phyloP scores from a whole-genome alignment of 64 coral and sea anemone species.

The Catalaphyllia jardinei region DNA sequence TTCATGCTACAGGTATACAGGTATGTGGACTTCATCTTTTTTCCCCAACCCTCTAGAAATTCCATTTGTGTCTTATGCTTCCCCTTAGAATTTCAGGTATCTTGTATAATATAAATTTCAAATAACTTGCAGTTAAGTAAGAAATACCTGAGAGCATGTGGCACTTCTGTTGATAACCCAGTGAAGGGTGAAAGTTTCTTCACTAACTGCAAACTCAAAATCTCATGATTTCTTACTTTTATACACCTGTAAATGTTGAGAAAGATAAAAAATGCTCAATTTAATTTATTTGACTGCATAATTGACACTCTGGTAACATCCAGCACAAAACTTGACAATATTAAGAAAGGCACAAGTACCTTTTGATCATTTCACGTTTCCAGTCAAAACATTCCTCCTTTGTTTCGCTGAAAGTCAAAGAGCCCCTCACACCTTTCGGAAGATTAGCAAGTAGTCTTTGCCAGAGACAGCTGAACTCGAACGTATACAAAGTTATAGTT shows the following conservation, averaged over 20 bases:
- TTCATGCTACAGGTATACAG: too few relatives aligned
- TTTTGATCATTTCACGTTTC: conserved; percentile 86
- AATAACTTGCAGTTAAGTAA: too few relatives aligned
- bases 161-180: conserved; percentile 55
- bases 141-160: conserved; percentile 62
- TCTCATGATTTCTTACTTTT: conserved; percentile 65
- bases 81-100: too few relatives aligned
- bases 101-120: not conserved
- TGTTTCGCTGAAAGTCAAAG: conserved; percentile 87
- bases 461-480: conserved; percentile 61
- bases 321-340: not conserved
- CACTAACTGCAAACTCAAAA: conserved; percentile 38
- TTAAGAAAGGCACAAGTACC: conserved; percentile 18
- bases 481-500: not conserved
- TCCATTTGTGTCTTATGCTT: too few relatives aligned
- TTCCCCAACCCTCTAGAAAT: too few relatives aligned
- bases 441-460: conserved; percentile 55
- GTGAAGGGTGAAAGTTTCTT: conserved; percentile 59
- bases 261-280: too few relatives aligned
- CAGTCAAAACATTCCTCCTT: conserved; percentile 72
- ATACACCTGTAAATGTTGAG: conserved; percentile 43
- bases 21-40: too few relatives aligned
- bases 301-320: not conserved
- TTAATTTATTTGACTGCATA: not conserved
- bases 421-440: conserved; percentile 69